Base-by-base conservation (phyloP, 2,888 invertebrate genomes). In the Cerceris rybyensis region DNA sequence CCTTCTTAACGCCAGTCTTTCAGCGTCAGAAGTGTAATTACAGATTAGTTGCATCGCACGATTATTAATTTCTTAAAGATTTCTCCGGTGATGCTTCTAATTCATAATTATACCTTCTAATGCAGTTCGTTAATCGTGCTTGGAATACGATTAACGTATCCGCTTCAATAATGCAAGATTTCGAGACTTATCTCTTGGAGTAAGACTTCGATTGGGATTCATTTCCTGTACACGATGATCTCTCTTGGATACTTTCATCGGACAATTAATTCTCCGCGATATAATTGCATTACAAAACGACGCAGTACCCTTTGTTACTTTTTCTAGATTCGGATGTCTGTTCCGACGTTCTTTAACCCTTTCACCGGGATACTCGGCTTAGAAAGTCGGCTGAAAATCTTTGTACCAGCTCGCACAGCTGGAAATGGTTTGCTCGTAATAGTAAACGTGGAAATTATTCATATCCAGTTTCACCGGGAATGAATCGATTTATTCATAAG, bases 321-420 rank as follows among this genome's bases (percentile, higher is more conserved):
- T 49, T 42, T 49, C 9, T 67, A 61, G 14, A 28, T 39, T 13
- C 46, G 16, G 61, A 50, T n/a, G 50, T 50, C 39, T 63, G 14
- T 17, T 41, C 28, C 73, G 14, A 16, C 28, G 58, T 67, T 28
- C 43, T 4, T 75, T 75, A 58, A 63, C 75, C 75, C 67, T 75
- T 61, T 67, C 73, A 61, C 75, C 57, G 66, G 50, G 50, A 61
- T 11, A 39, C 60, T 8, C 14, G 17, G 41, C 43, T 57, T 75
- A 75, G 75, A 75, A 75, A 75, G 75, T 63, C 17, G 57, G 49
- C 46, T 49, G 60, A 65, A 60, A 72, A 72, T 72, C 64, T 14
- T 63, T 43, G 57, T 41, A 50, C 50, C 13, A n/a, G 50, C 50
- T 7, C 50, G n/a, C n/a, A 50, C 6, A 50, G 6, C 13, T 50